phyloP scores from a whole-genome alignment of 1,140 invertebrate species.

The Drosophila ananassae region DNA sequence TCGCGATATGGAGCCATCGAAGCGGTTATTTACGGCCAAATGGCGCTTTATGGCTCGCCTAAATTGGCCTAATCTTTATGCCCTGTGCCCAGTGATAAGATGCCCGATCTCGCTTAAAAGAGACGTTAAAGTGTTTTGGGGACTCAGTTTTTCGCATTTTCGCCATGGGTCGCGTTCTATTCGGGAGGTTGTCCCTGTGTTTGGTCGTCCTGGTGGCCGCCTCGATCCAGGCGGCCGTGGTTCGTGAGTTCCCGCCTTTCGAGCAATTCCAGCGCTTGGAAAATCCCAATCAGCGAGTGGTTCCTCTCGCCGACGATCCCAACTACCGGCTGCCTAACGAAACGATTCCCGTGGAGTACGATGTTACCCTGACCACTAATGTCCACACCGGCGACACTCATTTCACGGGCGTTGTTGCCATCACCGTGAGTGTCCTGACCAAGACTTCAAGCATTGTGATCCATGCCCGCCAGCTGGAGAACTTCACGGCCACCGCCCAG shows the following conservation, averaged over 20 bases:
- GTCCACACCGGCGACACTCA: slow-evolving; percentile 84
- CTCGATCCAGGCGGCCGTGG: slow-evolving; percentile 49
- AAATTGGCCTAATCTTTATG: slow-evolving; percentile 64
- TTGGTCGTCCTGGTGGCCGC: slow-evolving; percentile 45
- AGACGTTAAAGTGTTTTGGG: slow-evolving; percentile 2
- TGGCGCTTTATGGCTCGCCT: slow-evolving; percentile 20
- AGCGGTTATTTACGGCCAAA: slow-evolving; percentile 36
- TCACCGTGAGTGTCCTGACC: slow-evolving; percentile 83
- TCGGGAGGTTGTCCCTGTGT: slow-evolving; percentile 14
- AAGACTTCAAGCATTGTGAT: slow-evolving; percentile 84
- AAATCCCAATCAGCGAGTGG: slow-evolving; percentile 49
- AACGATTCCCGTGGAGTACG: slow-evolving; percentile 87
- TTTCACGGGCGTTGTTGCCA: slow-evolving; percentile 87
- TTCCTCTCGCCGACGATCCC: slow-evolving; percentile 34
- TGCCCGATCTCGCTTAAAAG: slow-evolving; percentile 55
- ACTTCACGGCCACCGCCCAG: slow-evolving; percentile 46
- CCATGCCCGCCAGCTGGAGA: slow-evolving; percentile 83
- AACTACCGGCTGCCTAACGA: slow-evolving; percentile 86
- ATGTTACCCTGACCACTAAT: slow-evolving; percentile 87
- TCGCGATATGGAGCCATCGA: slow-evolving; percentile 19
- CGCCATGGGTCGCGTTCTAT: slow-evolving; percentile 55
- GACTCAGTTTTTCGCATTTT: slow-evolving; percentile 58
- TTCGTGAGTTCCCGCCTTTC: slow-evolving; percentile 46
- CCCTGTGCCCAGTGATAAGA: slow-evolving; percentile 43
- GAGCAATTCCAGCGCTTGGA: slow-evolving; percentile 53